Base-by-base conservation (phyloP, 2,888 invertebrate genomes). In the Iselma pallidipennis region DNA sequence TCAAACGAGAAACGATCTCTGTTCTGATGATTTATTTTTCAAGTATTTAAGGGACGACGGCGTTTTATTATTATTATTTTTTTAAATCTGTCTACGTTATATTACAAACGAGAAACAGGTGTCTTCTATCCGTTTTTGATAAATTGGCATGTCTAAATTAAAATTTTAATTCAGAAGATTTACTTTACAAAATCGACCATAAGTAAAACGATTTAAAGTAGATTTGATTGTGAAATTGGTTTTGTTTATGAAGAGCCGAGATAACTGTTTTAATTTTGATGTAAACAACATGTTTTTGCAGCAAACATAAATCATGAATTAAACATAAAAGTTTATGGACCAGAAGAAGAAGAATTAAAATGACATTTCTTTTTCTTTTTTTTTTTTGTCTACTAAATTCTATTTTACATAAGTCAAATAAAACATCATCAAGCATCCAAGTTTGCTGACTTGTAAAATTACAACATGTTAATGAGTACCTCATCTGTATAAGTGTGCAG, bases 401-500 rank as follows among this genome's bases (percentile, higher is more conserved):
- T 3, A 1, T 23, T 16, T 16, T 25, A 23, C 21, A 23, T 10
- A 12, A 56, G 10, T 48, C 49, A 57, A 60, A 63, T 63, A 54
- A 63, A 59, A 60, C 63, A 59, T 59, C 56, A 63, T 63, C 57
- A 63, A 59, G 57, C 56, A 59, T 53, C 57, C 50, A 57, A 42
- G 56, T 54, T 53, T 63, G 63, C 60, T 49, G 60, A 57, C 57
- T 23, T 63, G 63, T 60, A 57, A 60, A 63, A 63, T 63, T 60
- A 69, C 69, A 67, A 50, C 58, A 59, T 55, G 68, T 70, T 74
- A 74, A 74, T 71, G 73, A 73, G 72, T 62, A 60, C 67, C 68
- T 71, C 71, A 71, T 72, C 71, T 68, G 73, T 70, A 73, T 74
- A 72, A 74, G 73, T 68, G 69, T 68, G 63, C 74, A 68, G 66